A percentile compares a stretch with the other conserved stretches of the same genome.
Evolutionary conservation across 2,888 invertebrate species (phyloP).

Genomic region (Graphium colonna): DNA sequence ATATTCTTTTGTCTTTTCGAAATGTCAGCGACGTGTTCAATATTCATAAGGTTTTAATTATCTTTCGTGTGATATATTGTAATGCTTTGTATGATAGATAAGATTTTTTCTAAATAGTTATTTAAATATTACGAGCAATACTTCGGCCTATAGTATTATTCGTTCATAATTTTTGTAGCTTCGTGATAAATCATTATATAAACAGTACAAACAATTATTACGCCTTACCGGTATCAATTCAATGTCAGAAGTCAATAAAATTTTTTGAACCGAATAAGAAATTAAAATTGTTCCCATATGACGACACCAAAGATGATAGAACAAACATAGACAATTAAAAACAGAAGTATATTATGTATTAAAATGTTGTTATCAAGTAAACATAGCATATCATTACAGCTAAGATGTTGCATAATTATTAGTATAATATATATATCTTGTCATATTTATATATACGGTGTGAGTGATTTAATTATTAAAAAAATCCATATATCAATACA

Average conservation of each 20-base stretch:
- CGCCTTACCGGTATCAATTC: background rate
- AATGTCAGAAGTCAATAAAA: background rate
- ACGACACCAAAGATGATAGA: slow-evolving; percentile 20
- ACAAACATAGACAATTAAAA: slow-evolving; percentile 1
- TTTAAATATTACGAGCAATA: slow-evolving; percentile 18
- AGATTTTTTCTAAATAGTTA: background rate
- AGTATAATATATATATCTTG: slow-evolving; percentile 45
- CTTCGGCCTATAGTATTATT: slow-evolving; percentile 4
- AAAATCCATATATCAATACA: slow-evolving; percentile 41
- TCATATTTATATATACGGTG: slow-evolving; percentile 42
- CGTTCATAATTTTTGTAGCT: background rate
- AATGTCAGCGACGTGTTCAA: slow-evolving; percentile 10
- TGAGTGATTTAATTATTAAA: slow-evolving; percentile 47
- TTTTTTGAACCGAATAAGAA: too few relatives aligned
- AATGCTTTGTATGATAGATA: background rate
- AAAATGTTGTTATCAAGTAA: slow-evolving; percentile 30
- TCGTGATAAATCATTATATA: background rate
- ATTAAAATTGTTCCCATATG: slow-evolving; percentile 10
- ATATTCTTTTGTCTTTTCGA: too few relatives aligned
- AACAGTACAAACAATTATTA: slow-evolving; percentile 13
- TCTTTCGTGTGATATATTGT: slow-evolving; percentile 8
- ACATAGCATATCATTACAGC: slow-evolving; percentile 54
- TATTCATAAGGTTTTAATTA: background rate
- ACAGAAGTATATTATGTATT: background rate
- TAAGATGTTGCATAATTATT: slow-evolving; percentile 31